These are phyloP conservation scores for Timema podura DNA, from an alignment of 2,888 invertebrate genomes.

Conservation along the genomic window DNA sequence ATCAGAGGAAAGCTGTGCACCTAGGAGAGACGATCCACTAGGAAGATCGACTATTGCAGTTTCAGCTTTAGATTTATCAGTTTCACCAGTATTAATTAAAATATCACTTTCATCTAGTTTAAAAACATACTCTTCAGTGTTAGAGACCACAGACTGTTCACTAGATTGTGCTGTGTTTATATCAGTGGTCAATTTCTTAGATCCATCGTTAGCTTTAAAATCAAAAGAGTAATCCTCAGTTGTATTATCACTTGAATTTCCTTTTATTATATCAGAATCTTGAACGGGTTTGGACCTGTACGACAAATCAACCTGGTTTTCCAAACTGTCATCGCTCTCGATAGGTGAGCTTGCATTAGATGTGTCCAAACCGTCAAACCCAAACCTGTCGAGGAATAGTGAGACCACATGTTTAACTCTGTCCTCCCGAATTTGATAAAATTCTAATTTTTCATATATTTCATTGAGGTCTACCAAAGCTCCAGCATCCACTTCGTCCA, in stretches of 20 bases:
- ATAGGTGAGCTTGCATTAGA: not conserved
- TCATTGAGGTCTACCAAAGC: slow-evolving; percentile 14
- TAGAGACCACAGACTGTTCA: too few relatives aligned
- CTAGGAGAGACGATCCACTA: not conserved
- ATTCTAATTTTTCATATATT: slow-evolving; percentile 16
- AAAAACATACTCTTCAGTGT: not conserved
- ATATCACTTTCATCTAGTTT: not conserved
- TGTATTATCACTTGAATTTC: not conserved
- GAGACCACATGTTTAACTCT: slow-evolving; percentile 14
- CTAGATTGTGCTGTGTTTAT: too few relatives aligned
- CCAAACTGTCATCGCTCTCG: not conserved
- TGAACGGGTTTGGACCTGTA: not conserved
- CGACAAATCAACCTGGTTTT: not conserved
- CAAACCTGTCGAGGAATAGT: not conserved
- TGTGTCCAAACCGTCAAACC: not conserved
- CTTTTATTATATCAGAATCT: not conserved
- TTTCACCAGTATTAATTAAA: slow-evolving; percentile 6
- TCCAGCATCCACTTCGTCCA: not conserved
- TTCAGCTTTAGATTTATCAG: not conserved
- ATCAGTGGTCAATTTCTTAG: too few relatives aligned
- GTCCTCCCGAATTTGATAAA: slow-evolving; percentile 3
- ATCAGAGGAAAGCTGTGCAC: not conserved
- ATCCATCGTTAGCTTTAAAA: not conserved
- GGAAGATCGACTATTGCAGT: too few relatives aligned
- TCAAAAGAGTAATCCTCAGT: not conserved